phyloP scores from a whole-genome alignment of 2,888 invertebrate species.

The Galerucella pusilla region DNA sequence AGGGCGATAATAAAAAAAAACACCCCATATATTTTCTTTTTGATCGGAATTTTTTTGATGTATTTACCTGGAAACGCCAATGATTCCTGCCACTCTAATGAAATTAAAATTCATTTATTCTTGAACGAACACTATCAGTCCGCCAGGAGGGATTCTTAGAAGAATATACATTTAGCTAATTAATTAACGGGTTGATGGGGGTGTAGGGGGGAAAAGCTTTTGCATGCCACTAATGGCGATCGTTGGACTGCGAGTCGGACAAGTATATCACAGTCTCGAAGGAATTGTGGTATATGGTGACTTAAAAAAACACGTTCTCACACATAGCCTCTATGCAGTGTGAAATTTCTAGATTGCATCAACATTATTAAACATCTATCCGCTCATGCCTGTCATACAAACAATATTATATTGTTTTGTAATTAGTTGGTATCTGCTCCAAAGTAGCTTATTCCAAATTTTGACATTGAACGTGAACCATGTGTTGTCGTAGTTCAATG shows the following conservation, averaged over 20 bases:
- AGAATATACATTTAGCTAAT: conserved; percentile 62
- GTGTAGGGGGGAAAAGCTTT: conserved; percentile 22
- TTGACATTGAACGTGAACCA: too few species aligned
- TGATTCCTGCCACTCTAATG: conserved; percentile 60
- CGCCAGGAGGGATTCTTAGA: conserved; percentile 61
- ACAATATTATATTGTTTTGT: too few species aligned
- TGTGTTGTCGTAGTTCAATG: too few species aligned
- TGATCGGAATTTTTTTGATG: background rate
- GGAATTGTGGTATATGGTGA: conserved; percentile 24
- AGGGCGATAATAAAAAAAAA: background rate
- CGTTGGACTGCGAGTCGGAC: conserved; percentile 20
- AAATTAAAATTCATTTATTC: conserved; percentile 67
- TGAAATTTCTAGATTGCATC: conserved; percentile 15
- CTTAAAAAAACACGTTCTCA: conserved; percentile 22
- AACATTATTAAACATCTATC: background rate
- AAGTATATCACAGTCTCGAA: conserved; percentile 34
- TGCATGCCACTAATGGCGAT: conserved; percentile 36
- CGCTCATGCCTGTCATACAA: background rate
- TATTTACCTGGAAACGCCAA: conserved; percentile 5
- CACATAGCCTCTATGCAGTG: background rate
- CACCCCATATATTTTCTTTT: background rate
- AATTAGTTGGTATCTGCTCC: background rate
- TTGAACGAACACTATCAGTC: conserved; percentile 60
- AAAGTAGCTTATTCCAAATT: too few species aligned
- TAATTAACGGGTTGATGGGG: conserved; percentile 52